Evolutionary conservation across 2,888 invertebrate species (phyloP), one percentile per base, ranked within the genome.

Genomic region (Drosophila paranaensis): DNA sequence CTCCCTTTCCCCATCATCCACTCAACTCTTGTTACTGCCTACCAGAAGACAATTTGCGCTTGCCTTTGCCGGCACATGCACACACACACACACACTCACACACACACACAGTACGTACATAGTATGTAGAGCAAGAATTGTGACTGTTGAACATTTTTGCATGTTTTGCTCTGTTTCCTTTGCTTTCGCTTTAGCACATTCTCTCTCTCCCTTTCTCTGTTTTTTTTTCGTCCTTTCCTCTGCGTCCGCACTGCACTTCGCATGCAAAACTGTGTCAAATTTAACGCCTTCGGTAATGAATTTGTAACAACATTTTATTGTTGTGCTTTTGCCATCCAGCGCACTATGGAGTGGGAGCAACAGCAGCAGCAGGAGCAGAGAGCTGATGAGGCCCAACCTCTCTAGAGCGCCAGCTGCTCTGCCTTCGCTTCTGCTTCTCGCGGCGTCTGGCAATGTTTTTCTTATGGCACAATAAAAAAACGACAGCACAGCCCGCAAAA

Each of bases 221-320:
- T 40, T 10, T 10, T 6, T 20, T 10, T 6, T 16, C 13, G 11
- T 3, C 50, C 51, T 35, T 20, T 20, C 20, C 63, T 9, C 46
- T n/a, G n/a, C 48, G 30, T 25, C 72, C 40, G 56, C 42, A 55
- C 27, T 79, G 77, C 77, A 77, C 53, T 63, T 48, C 51, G 66
- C 84, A 86, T 81, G 89, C 89, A 84, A 84, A 87, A 87, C 82
- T 87, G 86, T 87, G 87, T 87, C 90, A 89, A 85, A 87, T 86
- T 87, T 81, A 88, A 87, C 90, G 90, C 87, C 90, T 89, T 81
- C 83, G 87, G 87, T 88, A 89, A 87, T 87, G 90, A 87, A 86
- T 86, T 86, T 86, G 86, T 88, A 89, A 88, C 81, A 89, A 88
- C 79, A 84, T 85, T 89, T 87, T 89, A 80, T 87, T 89, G 88